Evolutionary conservation across 30 jellyfish, hydroid and myxozoan species (phyloP), one percentile per base, ranked within the genome.

Genomic region (Chironex yamaguchii): DNA sequence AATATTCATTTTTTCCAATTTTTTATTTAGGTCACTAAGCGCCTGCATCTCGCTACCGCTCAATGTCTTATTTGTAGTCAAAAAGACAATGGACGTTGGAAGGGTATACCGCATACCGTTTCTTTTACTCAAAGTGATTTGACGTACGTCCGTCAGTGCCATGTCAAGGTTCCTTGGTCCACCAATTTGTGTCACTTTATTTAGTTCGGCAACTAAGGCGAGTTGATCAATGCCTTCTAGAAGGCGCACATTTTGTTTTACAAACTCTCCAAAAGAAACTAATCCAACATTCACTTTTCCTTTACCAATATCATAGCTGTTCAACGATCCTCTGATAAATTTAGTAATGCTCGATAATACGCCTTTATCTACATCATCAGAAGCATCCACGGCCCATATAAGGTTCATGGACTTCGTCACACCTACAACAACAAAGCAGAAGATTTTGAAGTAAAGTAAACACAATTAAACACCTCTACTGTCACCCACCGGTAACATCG

Each of bases 281-380:
- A 82, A 3, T 22, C 97, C 95, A 28, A 81, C 34, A 12, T 90
- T 89, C 0, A 97, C 26, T 65, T 68, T 72, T 28, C 71, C 67
- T 1, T 79, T 28, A 2, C 93, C 65, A 25, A 92, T 32, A 20
- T 35, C 24, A 77, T 71, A 87, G 21, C 90, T 87, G 33, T 71
- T 49, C 27, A 65, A 26, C 1, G 86, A 22, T 11, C 96, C 98
- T 29, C 65, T 25, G 12, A 74, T 68, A 48, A 87, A 92, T 1
- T 67, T 42, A 17, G 58, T 42, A 42, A 42, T 42, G 13, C 17
- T 42, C 17, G 58, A 42, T 17, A 42, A 42, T 17, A 42, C 13
- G 58, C 17, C 58, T 17, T 42, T 42, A 42, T 17, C 17, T 6
- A 42, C 17, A 42, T 17, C 58, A 42, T 42, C 58, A 6, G 58